These are phyloP conservation scores for Chiloscyllium punctatum DNA, from an alignment of 2,797 vertebrate species.

Conservation along the genomic window DNA sequence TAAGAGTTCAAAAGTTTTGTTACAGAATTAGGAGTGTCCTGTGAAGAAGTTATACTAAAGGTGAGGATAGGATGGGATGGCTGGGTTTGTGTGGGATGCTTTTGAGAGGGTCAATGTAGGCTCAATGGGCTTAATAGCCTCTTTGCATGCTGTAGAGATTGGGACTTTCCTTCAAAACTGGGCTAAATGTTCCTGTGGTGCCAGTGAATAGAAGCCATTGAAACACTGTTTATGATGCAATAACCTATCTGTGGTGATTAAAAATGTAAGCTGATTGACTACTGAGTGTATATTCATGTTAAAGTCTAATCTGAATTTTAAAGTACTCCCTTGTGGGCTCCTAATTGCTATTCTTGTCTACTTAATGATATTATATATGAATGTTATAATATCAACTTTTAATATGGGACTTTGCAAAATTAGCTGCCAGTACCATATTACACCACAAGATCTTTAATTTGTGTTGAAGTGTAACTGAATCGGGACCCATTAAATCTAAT, in stretches of 20 bases:
- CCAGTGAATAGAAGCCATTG: background rate
- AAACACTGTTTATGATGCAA: background rate
- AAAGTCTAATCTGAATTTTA: background rate
- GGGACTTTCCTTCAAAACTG: too few species aligned
- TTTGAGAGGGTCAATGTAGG: too few species aligned
- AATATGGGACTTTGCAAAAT: background rate
- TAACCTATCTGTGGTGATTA: background rate
- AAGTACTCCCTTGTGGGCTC: background rate
- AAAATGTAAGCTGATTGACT: background rate
- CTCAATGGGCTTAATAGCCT: too few species aligned
- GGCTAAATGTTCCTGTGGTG: background rate
- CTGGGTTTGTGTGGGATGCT: too few species aligned
- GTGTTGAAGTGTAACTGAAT: background rate
- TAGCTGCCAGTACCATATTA: background rate
- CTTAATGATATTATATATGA: background rate
- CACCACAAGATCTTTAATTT: background rate
- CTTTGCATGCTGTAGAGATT: too few species aligned
- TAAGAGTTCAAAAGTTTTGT: background rate
- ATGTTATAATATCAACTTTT: background rate
- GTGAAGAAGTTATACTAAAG: background rate
- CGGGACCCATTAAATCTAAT: background rate
- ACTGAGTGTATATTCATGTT: background rate
- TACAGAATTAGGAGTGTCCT: background rate
- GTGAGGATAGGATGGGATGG: too few species aligned
- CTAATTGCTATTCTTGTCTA: background rate